Evolutionary conservation across 2,888 invertebrate genomes (phyloP).

Genomic region (Drosophila anceps): DNA sequence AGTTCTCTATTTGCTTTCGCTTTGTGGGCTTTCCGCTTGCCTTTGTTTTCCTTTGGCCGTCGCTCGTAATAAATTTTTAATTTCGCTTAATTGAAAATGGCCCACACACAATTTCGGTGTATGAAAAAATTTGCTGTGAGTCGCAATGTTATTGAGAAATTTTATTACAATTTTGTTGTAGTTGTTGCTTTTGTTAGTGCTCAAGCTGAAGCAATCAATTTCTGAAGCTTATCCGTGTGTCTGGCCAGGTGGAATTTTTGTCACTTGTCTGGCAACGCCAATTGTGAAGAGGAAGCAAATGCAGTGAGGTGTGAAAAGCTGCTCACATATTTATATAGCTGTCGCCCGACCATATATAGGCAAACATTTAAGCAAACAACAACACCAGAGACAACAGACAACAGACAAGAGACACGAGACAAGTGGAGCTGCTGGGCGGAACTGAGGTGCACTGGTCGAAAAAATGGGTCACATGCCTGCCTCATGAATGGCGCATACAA

Average conservation of each 20-base stretch:
- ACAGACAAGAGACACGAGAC: constrained; percentile 3
- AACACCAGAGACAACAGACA: constrained; percentile 25
- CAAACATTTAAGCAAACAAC: constrained; percentile 76
- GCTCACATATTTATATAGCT: constrained; percentile 79
- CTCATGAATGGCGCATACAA: constrained; percentile 69
- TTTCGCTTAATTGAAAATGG: constrained; percentile 81
- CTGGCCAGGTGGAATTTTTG: constrained; percentile 6
- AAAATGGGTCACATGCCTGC: constrained; percentile 77
- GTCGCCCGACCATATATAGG: constrained; percentile 72
- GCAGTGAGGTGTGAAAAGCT: constrained; percentile 74
- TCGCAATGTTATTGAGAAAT: constrained; percentile 21
- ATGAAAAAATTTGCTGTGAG: constrained; percentile 11
- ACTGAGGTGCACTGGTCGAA: constrained; percentile 12
- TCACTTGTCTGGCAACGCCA: constrained; percentile 19
- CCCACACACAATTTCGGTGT: constrained; percentile 19
- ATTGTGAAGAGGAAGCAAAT: not conserved
- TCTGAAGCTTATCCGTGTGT: not conserved
- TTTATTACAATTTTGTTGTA: not conserved
- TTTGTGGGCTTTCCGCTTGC: constrained; percentile 25
- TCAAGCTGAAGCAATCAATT: constrained; percentile 20
- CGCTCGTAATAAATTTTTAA: constrained; percentile 79
- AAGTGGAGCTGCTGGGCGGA: constrained; percentile 7
- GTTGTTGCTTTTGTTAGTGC: not conserved
- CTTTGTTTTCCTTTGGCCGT: constrained; percentile 72
- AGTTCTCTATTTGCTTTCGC: constrained; percentile 58